Percentiles rank a stretch among this genome's conserved stretches.
These are phyloP conservation scores for Sciurus carolinensis DNA, from an alignment of 2,797 vertebrate species.

Conservation along the genomic window DNA sequence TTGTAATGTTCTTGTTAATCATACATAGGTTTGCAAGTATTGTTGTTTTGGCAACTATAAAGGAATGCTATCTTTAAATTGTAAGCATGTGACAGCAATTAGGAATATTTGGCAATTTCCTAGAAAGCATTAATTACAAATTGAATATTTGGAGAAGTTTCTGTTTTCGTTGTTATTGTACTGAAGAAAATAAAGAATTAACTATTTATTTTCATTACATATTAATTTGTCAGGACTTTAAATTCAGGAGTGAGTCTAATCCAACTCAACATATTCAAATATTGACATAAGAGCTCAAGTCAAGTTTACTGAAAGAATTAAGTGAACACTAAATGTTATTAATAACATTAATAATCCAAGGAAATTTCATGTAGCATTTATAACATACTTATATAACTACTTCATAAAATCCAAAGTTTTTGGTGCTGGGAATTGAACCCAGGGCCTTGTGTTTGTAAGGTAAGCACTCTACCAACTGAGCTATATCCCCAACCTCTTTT, in stretches of 20 bases:
- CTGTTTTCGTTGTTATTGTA: background rate
- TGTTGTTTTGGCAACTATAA: background rate
- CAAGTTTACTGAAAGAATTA: constrained; percentile 15
- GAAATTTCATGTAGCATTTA: background rate
- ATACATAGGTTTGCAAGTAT: background rate
- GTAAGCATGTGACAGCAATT: background rate
- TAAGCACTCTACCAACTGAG: too few relatives aligned
- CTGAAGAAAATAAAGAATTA: background rate
- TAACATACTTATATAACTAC: background rate
- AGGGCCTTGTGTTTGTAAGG: too few relatives aligned
- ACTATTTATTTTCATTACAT: background rate
- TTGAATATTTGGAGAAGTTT: background rate
- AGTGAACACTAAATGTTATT: background rate
- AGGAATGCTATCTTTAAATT: constrained; percentile 1
- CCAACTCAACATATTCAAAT: background rate
- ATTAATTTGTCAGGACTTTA: background rate
- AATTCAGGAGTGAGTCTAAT: background rate
- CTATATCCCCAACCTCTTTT: too few relatives aligned
- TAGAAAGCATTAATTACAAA: background rate
- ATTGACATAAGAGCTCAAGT: background rate
- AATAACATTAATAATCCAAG: background rate
- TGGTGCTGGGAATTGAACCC: too few relatives aligned
- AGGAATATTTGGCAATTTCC: background rate
- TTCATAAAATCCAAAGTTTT: background rate
- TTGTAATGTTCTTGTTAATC: background rate